These are phyloP conservation scores for Lasiurus cinereus DNA, from an alignment of 2,113 vertebrate species.

Conservation along the genomic window DNA sequence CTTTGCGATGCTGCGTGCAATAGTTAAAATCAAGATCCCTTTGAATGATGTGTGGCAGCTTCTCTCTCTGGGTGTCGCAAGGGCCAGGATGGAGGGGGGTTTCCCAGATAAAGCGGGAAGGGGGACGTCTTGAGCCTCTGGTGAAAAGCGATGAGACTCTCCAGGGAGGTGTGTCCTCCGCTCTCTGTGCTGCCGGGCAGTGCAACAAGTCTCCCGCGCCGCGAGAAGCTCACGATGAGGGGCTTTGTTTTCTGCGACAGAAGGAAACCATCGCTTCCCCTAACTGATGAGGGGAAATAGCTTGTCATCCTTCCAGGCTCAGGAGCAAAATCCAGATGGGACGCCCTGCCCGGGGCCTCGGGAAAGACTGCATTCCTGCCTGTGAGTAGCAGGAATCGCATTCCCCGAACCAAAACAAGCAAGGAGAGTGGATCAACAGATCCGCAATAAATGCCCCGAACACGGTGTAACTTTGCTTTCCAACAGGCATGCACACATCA, in stretches of 20 bases:
- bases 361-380: constrained; percentile 14
- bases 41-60: neutral
- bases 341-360: neutral
- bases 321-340: constrained; percentile 43
- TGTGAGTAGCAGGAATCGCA: neutral
- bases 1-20: constrained; percentile 45
- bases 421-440: neutral
- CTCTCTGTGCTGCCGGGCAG: neutral
- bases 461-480: neutral
- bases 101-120: neutral
- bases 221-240: constrained; percentile 4
- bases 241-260: neutral
- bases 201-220: neutral
- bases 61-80: neutral
- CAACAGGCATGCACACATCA: neutral
- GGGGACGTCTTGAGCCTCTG: neutral
- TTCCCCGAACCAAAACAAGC: constrained; percentile 32
- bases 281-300: constrained; percentile 14
- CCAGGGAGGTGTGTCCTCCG: neutral
- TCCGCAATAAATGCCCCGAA: neutral
- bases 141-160: constrained; percentile 29
- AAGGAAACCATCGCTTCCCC: constrained; percentile 11
- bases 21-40: neutral
- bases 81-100: neutral
- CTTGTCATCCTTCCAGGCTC: neutral